phyloP scores from a whole-genome alignment of 2,888 invertebrate genomes.

The Callyntrura guangdongensis region DNA sequence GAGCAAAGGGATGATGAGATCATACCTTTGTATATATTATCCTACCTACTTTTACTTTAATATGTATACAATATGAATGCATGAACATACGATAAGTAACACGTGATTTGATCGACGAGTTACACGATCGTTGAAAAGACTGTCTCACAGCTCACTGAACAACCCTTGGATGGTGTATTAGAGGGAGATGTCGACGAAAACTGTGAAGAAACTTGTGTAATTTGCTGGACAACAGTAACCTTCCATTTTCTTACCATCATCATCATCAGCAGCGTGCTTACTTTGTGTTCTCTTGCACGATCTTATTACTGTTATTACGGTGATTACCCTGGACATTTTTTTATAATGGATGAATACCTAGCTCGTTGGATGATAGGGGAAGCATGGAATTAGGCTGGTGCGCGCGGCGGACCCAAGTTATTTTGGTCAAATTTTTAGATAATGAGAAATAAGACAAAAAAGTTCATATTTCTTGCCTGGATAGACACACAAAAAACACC shows the following conservation, averaged over 20 bases:
- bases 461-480: background rate
- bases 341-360: background rate
- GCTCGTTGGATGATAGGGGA: no score
- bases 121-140: no score
- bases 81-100: no score
- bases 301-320: constrained; percentile 57
- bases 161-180: no score
- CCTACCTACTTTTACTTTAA: no score
- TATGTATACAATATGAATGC: no score
- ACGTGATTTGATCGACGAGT: no score
- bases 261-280: no score
- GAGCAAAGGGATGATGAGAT: no score
- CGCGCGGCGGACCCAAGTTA: background rate
- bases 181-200: no score
- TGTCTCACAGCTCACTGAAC: no score
- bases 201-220: background rate
- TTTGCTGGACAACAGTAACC: constrained; percentile 51
- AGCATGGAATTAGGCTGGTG: background rate
- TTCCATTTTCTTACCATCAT: constrained; percentile 20
- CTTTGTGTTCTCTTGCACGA: constrained; percentile 46
- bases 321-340: constrained; percentile 38
- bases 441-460: constrained; percentile 27
- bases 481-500: background rate
- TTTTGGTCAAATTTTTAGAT: constrained; percentile 31
- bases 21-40: no score